phyloP scores from a whole-genome alignment of 2,113 vertebrate genomes.

The Tapirus terrestris region DNA sequence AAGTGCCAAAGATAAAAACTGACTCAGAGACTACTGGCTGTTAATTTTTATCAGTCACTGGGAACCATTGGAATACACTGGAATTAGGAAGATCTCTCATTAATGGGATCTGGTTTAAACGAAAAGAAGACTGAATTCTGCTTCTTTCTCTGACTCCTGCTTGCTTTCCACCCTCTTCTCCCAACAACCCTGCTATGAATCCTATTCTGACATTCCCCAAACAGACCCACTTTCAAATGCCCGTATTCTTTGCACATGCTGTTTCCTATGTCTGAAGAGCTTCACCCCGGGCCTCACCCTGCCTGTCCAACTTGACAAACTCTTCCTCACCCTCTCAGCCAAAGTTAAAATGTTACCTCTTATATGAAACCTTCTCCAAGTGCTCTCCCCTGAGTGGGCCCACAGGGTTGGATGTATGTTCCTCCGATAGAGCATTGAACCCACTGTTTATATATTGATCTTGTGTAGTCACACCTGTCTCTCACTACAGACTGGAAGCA shows the following conservation, averaged over 20 bases:
- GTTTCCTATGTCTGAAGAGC: no score
- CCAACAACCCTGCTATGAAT: neutral
- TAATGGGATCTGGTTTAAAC: neutral
- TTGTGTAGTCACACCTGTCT: neutral
- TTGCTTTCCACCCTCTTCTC: neutral
- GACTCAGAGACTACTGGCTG: neutral
- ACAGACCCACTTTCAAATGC: neutral
- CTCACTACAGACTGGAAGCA: neutral
- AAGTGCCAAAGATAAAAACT: neutral
- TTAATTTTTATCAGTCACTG: conserved; percentile 1
- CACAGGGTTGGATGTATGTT: accelerated
- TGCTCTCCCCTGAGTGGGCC: neutral
- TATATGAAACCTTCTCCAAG: neutral
- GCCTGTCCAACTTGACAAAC: neutral
- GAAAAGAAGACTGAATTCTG: neutral
- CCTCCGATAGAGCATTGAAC: neutral
- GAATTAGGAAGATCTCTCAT: neutral
- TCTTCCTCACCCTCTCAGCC: neutral
- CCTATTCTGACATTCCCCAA: neutral
- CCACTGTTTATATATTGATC: neutral
- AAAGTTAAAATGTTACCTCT: neutral
- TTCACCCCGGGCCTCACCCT: neutral
- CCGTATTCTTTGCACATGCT: neutral
- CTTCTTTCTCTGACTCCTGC: neutral
- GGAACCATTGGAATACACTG: neutral